phyloP scores from a whole-genome alignment of 2,888 invertebrate species.

The Conus canariensis region DNA sequence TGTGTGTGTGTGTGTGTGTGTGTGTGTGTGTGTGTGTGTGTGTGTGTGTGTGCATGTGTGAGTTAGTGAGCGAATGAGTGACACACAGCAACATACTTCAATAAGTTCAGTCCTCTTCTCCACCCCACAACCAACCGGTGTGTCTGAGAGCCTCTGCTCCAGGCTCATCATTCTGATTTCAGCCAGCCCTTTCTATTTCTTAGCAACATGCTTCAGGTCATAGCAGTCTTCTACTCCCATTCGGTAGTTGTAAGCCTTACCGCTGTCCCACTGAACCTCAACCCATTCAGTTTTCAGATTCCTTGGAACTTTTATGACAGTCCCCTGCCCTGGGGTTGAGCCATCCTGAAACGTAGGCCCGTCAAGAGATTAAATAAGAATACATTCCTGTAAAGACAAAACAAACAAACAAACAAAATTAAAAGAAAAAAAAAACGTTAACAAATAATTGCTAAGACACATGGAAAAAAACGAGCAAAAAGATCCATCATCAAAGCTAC shows the following conservation, averaged over 20 bases:
- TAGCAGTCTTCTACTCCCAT: not conserved
- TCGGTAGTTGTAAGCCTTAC: not conserved
- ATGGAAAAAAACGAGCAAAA: no score
- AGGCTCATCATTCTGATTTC: not conserved
- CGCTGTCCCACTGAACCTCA: not conserved
- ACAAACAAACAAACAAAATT: not conserved
- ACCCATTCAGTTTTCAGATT: not conserved
- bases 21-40: no score
- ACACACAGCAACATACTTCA: no score
- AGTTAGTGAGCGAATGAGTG: no score
- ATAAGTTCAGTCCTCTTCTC: not conserved
- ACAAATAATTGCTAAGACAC: no score
- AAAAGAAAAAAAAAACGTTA: no score
- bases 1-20: no score
- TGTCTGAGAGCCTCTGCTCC: no score
- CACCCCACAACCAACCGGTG: no score
- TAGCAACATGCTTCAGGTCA: not conserved
- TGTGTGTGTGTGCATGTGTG: not conserved
- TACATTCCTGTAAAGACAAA: not conserved
- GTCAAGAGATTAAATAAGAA: not conserved
- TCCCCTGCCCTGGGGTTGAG: not conserved
- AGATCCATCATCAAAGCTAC: not conserved
- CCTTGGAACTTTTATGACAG: not conserved
- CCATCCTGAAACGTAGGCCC: not conserved
- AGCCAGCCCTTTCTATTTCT: not conserved